Evolutionary conservation across 2,797 vertebrate species (phyloP).

Genomic region (Sebastes minor): DNA sequence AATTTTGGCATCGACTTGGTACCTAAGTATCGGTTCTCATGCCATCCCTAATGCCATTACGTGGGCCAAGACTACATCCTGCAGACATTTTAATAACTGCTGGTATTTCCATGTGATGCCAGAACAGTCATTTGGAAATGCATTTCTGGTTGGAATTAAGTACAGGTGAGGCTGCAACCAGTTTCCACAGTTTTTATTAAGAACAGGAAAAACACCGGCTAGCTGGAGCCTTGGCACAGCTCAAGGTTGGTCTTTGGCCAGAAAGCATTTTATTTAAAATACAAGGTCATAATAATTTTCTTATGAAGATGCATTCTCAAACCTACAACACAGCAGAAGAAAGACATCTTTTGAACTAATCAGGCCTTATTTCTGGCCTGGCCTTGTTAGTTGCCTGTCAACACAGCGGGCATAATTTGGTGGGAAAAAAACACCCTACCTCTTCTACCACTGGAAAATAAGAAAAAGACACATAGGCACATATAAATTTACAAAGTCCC

Average conservation of each 20-base stretch:
- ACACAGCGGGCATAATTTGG: conserved; percentile 31
- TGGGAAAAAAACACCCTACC: neutral
- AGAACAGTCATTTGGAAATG: conserved; percentile 23
- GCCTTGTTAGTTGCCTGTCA: conserved; percentile 29
- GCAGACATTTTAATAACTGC: conserved; percentile 42
- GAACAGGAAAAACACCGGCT: neutral
- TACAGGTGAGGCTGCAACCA: conserved; percentile 1
- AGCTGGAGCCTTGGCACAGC: neutral
- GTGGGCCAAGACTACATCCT: conserved; percentile 27
- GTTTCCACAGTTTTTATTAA: conserved; percentile 13
- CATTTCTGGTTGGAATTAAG: neutral
- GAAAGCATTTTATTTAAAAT: neutral
- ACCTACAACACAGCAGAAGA: neutral
- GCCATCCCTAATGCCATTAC: conserved; percentile 3
- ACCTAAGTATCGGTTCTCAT: too few relatives aligned
- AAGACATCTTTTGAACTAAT: conserved; percentile 10
- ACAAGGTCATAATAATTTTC: neutral
- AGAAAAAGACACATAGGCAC: conserved; percentile 32
- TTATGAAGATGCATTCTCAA: conserved; percentile 8
- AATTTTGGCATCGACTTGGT: too few relatives aligned
- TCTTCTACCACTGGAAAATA: conserved; percentile 34
- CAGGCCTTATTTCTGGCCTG: neutral
- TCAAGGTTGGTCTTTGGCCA: neutral
- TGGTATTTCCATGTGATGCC: conserved; percentile 28
- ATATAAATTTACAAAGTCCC: conserved; percentile 56